Percentiles rank a stretch among this genome's conserved stretches.
phyloP scores from a whole-genome alignment of 1,140 invertebrate species.

The Drosophila lacertosa region DNA sequence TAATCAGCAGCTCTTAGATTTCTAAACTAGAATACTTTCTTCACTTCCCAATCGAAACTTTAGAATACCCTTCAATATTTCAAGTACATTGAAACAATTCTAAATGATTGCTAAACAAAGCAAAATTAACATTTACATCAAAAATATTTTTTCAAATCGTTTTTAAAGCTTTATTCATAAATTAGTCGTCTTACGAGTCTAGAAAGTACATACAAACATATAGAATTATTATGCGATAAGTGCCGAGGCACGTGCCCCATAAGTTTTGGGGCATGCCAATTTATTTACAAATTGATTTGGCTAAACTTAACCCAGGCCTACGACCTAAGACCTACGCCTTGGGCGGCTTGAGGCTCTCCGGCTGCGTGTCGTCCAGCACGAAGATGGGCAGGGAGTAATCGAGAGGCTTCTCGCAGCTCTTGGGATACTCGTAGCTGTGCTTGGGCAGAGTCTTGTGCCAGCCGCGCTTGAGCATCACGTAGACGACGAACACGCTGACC shows the following conservation, averaged over 20 bases:
- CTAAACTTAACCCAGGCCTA: constrained; percentile 36
- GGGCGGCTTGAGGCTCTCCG: constrained; percentile 54
- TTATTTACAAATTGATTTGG: constrained; percentile 76
- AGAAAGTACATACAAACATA: constrained; percentile 48
- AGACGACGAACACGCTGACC: constrained; percentile 81
- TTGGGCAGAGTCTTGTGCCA: constrained; percentile 54
- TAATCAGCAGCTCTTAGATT: too few relatives aligned
- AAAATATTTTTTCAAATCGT: too few relatives aligned
- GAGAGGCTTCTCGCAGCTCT: constrained; percentile 57
- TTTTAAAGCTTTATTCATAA: constrained; percentile 81
- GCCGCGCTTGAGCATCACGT: constrained; percentile 79
- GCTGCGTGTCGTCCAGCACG: constrained; percentile 64
- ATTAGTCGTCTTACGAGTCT: constrained; percentile 72
- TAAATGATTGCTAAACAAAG: too few relatives aligned
- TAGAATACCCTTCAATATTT: too few relatives aligned
- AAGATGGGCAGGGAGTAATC: constrained; percentile 81
- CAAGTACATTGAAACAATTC: too few relatives aligned
- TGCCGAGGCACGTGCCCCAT: constrained; percentile 1
- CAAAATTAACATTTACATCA: too few relatives aligned
- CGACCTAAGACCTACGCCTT: constrained; percentile 55
- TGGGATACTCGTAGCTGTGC: constrained; percentile 48
- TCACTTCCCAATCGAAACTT: too few relatives aligned
- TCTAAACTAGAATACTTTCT: too few relatives aligned
- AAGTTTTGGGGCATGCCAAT: constrained; percentile 11
- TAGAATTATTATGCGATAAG: constrained; percentile 21